phyloP scores from a whole-genome alignment of 1,140 invertebrate species.

The Cotesia typhae region DNA sequence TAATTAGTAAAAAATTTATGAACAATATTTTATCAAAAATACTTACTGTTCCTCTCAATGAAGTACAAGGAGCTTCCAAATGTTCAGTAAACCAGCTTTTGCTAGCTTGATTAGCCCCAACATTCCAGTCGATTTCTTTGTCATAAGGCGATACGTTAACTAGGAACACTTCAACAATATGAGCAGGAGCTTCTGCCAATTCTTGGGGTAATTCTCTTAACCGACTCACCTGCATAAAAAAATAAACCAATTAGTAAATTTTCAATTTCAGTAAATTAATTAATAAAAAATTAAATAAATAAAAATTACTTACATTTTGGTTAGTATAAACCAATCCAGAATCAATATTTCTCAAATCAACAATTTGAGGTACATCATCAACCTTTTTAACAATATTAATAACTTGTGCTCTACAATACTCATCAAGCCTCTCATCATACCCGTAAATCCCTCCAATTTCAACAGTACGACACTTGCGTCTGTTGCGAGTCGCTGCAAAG shows the following conservation, averaged over 20 bases:
- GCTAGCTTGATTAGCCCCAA: constrained; percentile 40
- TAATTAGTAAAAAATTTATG: constrained; percentile 17
- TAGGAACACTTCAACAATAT: constrained; percentile 57
- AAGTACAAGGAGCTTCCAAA: constrained; percentile 38
- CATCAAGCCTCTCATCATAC: constrained; percentile 47
- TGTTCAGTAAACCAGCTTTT: constrained; percentile 52
- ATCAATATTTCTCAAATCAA: constrained; percentile 53
- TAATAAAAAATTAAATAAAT: constrained; percentile 18
- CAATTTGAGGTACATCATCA: constrained; percentile 34
- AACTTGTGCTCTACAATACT: constrained; percentile 54
- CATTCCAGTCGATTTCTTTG: constrained; percentile 57
- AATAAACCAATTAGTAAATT: constrained; percentile 28
- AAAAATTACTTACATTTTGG: constrained; percentile 46
- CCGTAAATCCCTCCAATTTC: constrained; percentile 49
- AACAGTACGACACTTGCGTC: constrained; percentile 42
- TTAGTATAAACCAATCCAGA: constrained; percentile 45
- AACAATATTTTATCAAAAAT: constrained; percentile 13
- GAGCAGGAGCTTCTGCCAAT: constrained; percentile 43
- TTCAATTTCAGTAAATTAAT: background rate
- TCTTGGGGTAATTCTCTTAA: constrained; percentile 54
- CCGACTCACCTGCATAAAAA: constrained; percentile 42
- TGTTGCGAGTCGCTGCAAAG: constrained; percentile 47
- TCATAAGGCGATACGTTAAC: constrained; percentile 53
- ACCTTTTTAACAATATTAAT: constrained; percentile 46
- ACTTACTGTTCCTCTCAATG: constrained; percentile 52